Percentiles rank a stretch among this genome's conserved stretches.
phyloP scores from a whole-genome alignment of 2,113 vertebrate species.

The Rhombomys opimus region DNA sequence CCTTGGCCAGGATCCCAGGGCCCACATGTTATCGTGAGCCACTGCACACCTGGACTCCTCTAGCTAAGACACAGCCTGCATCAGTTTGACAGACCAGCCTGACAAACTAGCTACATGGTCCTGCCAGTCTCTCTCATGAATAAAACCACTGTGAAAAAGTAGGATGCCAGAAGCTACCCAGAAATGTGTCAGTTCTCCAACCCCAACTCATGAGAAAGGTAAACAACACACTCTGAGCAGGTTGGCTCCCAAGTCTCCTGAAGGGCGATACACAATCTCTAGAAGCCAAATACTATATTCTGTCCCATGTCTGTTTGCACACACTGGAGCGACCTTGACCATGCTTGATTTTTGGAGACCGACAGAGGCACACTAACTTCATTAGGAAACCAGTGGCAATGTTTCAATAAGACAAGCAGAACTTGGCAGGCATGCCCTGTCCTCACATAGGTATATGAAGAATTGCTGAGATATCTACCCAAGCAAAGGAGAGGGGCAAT shows the following conservation, averaged over 20 bases:
- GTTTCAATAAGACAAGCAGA: neutral
- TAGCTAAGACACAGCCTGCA: neutral
- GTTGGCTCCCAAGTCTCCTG: neutral
- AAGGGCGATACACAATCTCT: neutral
- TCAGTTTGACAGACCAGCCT: neutral
- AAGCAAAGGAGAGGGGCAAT: neutral
- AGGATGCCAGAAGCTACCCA: neutral
- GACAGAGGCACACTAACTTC: neutral
- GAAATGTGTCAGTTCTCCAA: too few relatives aligned
- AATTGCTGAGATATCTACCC: neutral
- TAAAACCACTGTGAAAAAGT: neutral
- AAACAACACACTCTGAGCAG: neutral
- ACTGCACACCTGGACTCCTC: neutral
- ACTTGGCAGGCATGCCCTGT: accelerated
- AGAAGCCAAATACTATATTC: neutral
- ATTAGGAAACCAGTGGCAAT: neutral
- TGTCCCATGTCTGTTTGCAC: neutral
- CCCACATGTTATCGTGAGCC: neutral
- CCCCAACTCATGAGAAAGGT: accelerated
- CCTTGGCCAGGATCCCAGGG: neutral
- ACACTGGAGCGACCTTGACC: neutral
- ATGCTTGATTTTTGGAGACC: neutral
- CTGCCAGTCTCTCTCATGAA: neutral
- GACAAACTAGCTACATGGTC: neutral
- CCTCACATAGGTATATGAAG: too few relatives aligned